Evolutionary conservation across 1,140 invertebrate genomes (phyloP).

Genomic region (Rhagoletis pomonella): DNA sequence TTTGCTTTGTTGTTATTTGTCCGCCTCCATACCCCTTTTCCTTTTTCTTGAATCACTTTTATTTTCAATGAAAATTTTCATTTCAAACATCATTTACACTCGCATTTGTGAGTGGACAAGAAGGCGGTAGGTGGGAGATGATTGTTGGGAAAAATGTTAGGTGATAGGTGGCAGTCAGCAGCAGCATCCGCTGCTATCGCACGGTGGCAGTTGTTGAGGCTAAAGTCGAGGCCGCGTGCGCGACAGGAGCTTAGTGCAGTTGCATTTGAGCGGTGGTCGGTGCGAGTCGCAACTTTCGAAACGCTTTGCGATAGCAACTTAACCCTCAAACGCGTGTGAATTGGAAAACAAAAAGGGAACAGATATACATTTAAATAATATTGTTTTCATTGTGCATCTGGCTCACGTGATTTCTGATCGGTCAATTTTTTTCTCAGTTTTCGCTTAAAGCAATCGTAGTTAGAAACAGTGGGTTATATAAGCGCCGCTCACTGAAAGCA

Average conservation of each 20-base stretch:
- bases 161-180: neutral
- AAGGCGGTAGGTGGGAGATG: neutral
- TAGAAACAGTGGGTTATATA: neutral
- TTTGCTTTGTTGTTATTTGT: conserved; percentile 33
- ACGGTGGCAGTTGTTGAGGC: neutral
- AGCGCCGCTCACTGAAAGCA: conserved; percentile 2
- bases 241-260: conserved; percentile 24
- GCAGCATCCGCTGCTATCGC: neutral
- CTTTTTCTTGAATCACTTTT: conserved; percentile 35
- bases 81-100: conserved; percentile 22
- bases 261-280: conserved; percentile 30
- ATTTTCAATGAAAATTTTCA: conserved; percentile 49
- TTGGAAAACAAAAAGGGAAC: neutral
- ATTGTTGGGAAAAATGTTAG: neutral
- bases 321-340: neutral
- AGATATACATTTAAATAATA: too few relatives aligned
- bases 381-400: too few relatives aligned
- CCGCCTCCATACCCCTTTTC: neutral
- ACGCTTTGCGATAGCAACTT: neutral
- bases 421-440: too few relatives aligned
- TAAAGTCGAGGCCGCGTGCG: conserved; percentile 3
- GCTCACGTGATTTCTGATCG: too few relatives aligned
- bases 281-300: neutral
- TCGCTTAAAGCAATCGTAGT: too few relatives aligned
- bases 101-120: conserved; percentile 5